Percentiles rank a stretch among this genome's conserved stretches.
Evolutionary conservation across 92 coral and sea anemone species (phyloP).

Genomic region (Palythoa grandiflora): DNA sequence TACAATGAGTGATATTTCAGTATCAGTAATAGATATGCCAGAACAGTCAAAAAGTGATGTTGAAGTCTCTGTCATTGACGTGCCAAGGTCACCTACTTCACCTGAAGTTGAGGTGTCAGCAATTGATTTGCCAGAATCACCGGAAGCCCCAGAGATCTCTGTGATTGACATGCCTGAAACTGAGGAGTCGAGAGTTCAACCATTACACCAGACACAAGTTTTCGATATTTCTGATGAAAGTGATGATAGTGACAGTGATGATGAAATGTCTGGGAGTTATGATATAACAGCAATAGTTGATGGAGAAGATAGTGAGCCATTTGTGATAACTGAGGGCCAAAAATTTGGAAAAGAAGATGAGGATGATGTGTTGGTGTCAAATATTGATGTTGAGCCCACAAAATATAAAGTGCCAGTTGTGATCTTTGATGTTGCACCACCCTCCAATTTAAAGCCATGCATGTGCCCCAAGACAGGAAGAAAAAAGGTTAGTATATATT

Average conservation of each 20-base stretch:
- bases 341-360: slow-evolving; percentile 62
- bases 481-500: slow-evolving; percentile 23
- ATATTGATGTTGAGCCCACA: slow-evolving; percentile 57
- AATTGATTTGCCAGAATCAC: slow-evolving; percentile 26
- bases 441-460: slow-evolving; percentile 73
- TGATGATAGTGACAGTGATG: slow-evolving; percentile 70
- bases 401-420: slow-evolving; percentile 62
- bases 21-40: slow-evolving; percentile 92
- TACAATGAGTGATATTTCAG: slow-evolving; percentile 62
- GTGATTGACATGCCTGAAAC: slow-evolving; percentile 81
- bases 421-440: slow-evolving; percentile 71
- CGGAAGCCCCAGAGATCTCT: slow-evolving; percentile 68
- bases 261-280: slow-evolving; percentile 80
- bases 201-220: slow-evolving; percentile 22
- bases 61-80: slow-evolving; percentile 80
- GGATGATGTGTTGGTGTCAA: slow-evolving; percentile 70
- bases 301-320: slow-evolving; percentile 58
- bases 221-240: slow-evolving; percentile 52
- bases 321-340: slow-evolving; percentile 40
- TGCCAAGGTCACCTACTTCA: slow-evolving; percentile 59
- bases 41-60: slow-evolving; percentile 64
- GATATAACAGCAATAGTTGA: slow-evolving; percentile 56
- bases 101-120: slow-evolving; percentile 41
- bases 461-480: slow-evolving; percentile 62
- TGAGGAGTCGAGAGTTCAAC: slow-evolving; percentile 45